These are phyloP conservation scores for Malthinus flaveolus DNA, from an alignment of 2,888 invertebrate species.

Conservation along the genomic window DNA sequence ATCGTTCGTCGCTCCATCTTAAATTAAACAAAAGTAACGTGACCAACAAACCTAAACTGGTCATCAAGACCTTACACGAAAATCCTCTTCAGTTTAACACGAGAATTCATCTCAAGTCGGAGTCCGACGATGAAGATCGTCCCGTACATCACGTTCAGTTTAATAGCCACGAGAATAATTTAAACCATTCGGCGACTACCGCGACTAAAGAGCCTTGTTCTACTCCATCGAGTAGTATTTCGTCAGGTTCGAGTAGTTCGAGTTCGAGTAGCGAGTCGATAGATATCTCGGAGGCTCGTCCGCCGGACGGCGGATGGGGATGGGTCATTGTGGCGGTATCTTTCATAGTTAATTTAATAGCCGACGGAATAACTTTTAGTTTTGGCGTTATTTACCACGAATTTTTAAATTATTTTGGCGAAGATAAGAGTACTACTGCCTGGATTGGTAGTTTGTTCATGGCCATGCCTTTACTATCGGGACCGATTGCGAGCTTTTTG, in stretches of 20 bases:
- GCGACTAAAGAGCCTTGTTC: slow-evolving; percentile 34
- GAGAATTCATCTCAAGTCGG: slow-evolving; percentile 3
- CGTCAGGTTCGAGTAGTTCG: slow-evolving; percentile 53
- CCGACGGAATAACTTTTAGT: slow-evolving; percentile 90
- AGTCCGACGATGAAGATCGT: slow-evolving; percentile 42
- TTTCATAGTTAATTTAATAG: slow-evolving; percentile 87
- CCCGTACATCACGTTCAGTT: slow-evolving; percentile 64
- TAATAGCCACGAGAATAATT: slow-evolving; percentile 48
- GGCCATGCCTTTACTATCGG: slow-evolving; percentile 86
- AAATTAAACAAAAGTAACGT: slow-evolving; percentile 14
- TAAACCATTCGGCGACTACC: slow-evolving; percentile 29
- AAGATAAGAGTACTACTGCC: slow-evolving; percentile 84
- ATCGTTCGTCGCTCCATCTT: slow-evolving; percentile 14
- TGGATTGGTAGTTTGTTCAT: slow-evolving; percentile 90
- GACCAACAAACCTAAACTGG: slow-evolving; percentile 17
- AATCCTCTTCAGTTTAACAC: slow-evolving; percentile 15
- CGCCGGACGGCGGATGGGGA: slow-evolving; percentile 90
- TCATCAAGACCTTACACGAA: slow-evolving; percentile 18
- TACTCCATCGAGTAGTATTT: slow-evolving; percentile 45
- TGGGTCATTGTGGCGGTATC: slow-evolving; percentile 91
- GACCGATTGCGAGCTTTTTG: slow-evolving; percentile 82
- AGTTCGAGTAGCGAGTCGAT: slow-evolving; percentile 67
- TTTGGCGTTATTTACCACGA: slow-evolving; percentile 89
- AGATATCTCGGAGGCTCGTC: slow-evolving; percentile 67
- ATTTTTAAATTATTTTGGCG: slow-evolving; percentile 81